Base-by-base conservation (phyloP, 2,888 invertebrate genomes). In the Caenorhabditis sp. region DNA sequence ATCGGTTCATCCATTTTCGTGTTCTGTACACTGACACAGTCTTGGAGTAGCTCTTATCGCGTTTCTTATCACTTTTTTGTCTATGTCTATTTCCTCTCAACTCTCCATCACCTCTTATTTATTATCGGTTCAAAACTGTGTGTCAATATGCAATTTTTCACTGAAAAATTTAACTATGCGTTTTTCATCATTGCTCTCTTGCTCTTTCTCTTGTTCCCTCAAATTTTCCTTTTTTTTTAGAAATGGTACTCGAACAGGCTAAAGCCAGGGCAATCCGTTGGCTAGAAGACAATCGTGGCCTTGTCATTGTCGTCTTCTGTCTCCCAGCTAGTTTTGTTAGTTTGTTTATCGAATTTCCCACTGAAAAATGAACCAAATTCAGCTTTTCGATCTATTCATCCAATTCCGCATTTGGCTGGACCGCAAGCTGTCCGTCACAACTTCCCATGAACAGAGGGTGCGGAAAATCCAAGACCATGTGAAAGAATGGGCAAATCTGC, bases 311-410 rank as follows among this genome's bases (percentile, higher is more conserved):
- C 18, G 89, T 94, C 56, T 95, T 95, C 92, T 95, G 95, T 79
- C 92, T 95, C 62, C 95, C 95, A 0, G 95, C 95, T 32, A 94
- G 94, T 91, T 94, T 94, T 90, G 81, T 94, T 15, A 82, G 87
- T 85, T 77, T n/a, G n/a, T n/a, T n/a, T n/a, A n/a, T n/a, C 69
- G 51, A 9, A 58, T 2, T 2, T 20, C 1, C 15, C 0, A 53
- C 5, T 18, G n/a, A 18, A 9, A 20, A 35, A n/a, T 22, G 8
- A 4, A 35, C 3, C 60, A 32, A 15, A 83, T 84, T 47, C 70
- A 89, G 89, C 68, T 90, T 0, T 90, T 90, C 83, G 90, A 90
- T 68, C 50, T 87, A 11, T 84, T 82, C 64, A 85, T 90, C 35
- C 80, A 84, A 74, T 61, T 88, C 28, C 83, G 85, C 6, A 85